These are phyloP conservation scores for Callopanchax toddi DNA, from an alignment of 2,113 vertebrate species.

Conservation along the genomic window DNA sequence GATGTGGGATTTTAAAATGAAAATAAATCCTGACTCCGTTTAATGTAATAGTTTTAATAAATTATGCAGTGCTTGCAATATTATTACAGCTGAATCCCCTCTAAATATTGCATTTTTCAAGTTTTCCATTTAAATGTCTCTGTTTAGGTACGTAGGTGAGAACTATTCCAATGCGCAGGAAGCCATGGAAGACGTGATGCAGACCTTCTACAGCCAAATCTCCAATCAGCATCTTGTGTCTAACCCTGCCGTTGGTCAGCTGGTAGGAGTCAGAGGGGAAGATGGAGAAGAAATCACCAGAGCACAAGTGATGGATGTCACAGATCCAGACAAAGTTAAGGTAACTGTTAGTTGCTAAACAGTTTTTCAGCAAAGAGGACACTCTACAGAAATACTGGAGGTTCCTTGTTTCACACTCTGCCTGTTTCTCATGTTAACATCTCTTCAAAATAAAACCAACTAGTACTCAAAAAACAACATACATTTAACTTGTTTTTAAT, in stretches of 20 bases:
- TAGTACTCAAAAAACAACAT: too few species aligned
- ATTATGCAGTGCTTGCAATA: too few species aligned
- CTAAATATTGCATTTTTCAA: too few species aligned
- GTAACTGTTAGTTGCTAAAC: conserved; percentile 69
- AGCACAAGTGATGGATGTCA: conserved; percentile 82
- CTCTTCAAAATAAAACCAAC: too few species aligned
- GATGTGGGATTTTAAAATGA: too few species aligned
- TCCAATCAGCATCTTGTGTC: conserved; percentile 37
- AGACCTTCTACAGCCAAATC: conserved; percentile 80
- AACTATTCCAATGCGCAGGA: conserved; percentile 89
- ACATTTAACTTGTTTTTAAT: too few species aligned
- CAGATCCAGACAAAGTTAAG: conserved; percentile 80
- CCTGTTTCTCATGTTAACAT: too few species aligned
- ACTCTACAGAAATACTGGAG: too few species aligned
- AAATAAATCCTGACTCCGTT: too few species aligned
- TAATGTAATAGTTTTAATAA: too few species aligned
- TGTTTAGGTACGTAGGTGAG: conserved; percentile 88
- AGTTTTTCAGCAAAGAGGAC: background rate
- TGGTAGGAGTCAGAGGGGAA: conserved; percentile 84
- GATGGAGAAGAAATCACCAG: conserved; percentile 87
- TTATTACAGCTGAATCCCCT: too few species aligned
- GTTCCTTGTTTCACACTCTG: too few species aligned
- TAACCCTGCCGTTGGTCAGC: conserved; percentile 76
- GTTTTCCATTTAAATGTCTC: background rate
- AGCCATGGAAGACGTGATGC: conserved; percentile 89